These are phyloP conservation scores for Ellobius talpinus DNA, from an alignment of 2,113 vertebrate species.

Conservation along the genomic window DNA sequence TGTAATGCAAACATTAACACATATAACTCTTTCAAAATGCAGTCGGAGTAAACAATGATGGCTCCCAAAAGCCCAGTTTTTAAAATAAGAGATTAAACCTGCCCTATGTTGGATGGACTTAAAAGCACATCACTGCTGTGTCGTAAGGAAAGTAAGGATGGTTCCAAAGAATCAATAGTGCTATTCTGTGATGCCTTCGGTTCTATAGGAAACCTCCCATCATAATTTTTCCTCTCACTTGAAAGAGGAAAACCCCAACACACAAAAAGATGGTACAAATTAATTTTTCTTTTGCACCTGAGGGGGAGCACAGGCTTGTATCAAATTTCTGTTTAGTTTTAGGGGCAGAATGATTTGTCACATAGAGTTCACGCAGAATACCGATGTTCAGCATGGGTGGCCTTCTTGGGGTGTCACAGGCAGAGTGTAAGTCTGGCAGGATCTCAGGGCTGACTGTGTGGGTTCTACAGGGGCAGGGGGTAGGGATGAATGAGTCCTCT, in stretches of 20 bases:
- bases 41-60: neutral
- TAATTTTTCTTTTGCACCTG: conserved; percentile 68
- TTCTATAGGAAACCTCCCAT: conserved; percentile 3
- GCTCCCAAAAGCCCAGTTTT: neutral
- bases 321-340: conserved; percentile 59
- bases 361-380: conserved; percentile 40
- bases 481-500: neutral
- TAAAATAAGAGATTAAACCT: neutral
- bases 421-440: neutral
- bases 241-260: conserved; percentile 19
- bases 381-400: neutral
- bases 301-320: conserved; percentile 32
- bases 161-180: neutral
- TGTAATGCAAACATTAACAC: neutral
- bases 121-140: neutral
- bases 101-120: neutral
- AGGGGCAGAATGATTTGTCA: conserved; percentile 54
- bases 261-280: conserved; percentile 24
- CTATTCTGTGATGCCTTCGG: neutral
- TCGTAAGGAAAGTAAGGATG: conserved; percentile 6
- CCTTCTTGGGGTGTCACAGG: neutral
- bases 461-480: neutral
- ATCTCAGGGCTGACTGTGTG: neutral
- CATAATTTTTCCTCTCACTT: conserved; percentile 34
- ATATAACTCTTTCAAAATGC: neutral